These are phyloP conservation scores for Drosophila yakuba DNA, from an alignment of 1,140 invertebrate genomes.

Conservation along the genomic window DNA sequence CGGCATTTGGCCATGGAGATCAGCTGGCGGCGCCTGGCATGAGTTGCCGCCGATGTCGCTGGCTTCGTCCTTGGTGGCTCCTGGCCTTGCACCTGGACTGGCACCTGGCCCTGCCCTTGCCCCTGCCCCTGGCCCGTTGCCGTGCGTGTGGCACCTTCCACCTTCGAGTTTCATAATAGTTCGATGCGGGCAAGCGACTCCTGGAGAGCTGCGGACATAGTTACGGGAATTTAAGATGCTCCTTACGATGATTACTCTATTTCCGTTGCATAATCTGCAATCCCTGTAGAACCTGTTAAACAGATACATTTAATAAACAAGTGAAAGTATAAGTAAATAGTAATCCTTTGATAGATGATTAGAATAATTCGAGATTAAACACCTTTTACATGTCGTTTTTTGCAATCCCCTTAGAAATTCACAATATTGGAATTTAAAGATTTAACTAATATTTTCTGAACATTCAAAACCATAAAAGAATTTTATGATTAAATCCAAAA, in stretches of 20 bases:
- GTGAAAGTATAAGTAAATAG: neutral
- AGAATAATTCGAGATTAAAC: too few relatives aligned
- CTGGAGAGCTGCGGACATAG: conserved; percentile 45
- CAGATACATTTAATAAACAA: neutral
- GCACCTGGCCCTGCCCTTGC: conserved; percentile 27
- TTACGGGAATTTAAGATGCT: conserved; percentile 16
- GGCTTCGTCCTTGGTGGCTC: conserved; percentile 39
- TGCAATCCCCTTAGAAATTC: too few relatives aligned
- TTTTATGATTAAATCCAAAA: neutral
- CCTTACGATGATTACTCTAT: conserved; percentile 22
- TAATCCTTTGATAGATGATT: too few relatives aligned
- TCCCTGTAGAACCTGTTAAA: neutral
- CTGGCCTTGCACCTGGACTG: conserved; percentile 35
- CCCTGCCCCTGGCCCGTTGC: conserved; percentile 57
- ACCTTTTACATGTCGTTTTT: too few relatives aligned
- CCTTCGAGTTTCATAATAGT: conserved; percentile 77
- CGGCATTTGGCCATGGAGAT: conserved; percentile 77
- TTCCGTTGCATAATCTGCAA: conserved; percentile 56
- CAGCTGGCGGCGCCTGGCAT: conserved; percentile 64
- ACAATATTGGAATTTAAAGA: too few relatives aligned
- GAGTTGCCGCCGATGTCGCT: conserved; percentile 51
- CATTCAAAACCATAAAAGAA: too few relatives aligned
- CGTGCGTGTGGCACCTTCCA: conserved; percentile 63
- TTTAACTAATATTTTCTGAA: too few relatives aligned
- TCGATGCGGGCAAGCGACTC: conserved; percentile 48